These are phyloP conservation scores for Natator depressus DNA, from an alignment of 2,113 vertebrate genomes.

Conservation along the genomic window DNA sequence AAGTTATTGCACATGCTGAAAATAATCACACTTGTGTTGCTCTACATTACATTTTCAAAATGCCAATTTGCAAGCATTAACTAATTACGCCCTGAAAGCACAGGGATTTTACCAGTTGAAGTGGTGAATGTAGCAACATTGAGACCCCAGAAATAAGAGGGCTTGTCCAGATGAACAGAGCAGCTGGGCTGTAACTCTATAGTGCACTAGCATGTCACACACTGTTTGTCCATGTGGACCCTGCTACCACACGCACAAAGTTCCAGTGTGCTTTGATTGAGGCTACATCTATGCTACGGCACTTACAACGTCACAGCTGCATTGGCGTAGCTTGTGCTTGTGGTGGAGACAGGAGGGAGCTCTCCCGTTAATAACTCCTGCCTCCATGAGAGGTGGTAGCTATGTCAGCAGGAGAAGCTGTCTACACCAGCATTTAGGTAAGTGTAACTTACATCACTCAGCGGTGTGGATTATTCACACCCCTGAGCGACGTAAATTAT, in stretches of 20 bases:
- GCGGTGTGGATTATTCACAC: too few relatives aligned
- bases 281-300: too few relatives aligned
- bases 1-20: conserved; percentile 53
- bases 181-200: background rate
- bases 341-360: too few relatives aligned
- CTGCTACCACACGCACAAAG: background rate
- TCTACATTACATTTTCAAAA: conserved; percentile 52
- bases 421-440: too few relatives aligned
- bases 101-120: conserved; percentile 9
- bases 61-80: conserved; percentile 57
- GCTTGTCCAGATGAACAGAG: background rate
- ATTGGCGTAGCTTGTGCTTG: too few relatives aligned
- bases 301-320: too few relatives aligned
- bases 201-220: background rate
- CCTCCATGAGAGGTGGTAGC: too few relatives aligned
- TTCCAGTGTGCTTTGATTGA: background rate
- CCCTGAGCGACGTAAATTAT: too few relatives aligned
- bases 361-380: too few relatives aligned
- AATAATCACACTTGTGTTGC: conserved; percentile 55
- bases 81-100: conserved; percentile 37
- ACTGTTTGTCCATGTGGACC: background rate
- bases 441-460: too few relatives aligned
- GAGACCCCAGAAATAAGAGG: background rate
- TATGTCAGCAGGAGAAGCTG: too few relatives aligned
- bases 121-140: conserved; percentile 5